phyloP scores from a whole-genome alignment of 2,888 invertebrate genomes.

The Agonopterix alstromeriana region DNA sequence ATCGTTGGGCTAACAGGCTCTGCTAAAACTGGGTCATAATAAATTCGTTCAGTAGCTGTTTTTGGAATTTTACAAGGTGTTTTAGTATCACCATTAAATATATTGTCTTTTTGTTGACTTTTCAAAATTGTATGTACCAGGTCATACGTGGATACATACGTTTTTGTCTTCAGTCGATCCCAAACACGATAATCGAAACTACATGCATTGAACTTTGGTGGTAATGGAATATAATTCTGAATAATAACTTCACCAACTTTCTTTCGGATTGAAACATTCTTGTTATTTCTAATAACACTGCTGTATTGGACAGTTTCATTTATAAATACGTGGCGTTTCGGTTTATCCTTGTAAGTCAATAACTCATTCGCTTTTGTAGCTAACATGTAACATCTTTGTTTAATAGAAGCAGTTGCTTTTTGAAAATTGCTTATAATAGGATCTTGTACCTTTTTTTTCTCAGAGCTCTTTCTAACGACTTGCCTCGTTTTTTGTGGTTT shows the following conservation, averaged over 20 bases:
- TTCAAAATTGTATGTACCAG: slow-evolving; percentile 40
- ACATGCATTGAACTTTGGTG: slow-evolving; percentile 1
- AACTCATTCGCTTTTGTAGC: slow-evolving; percentile 16
- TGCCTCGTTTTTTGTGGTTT: too few species aligned
- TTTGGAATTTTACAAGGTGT: not conserved
- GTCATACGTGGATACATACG: slow-evolving; percentile 40
- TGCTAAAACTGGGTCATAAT: not conserved
- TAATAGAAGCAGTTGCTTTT: slow-evolving; percentile 6
- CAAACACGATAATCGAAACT: slow-evolving; percentile 1
- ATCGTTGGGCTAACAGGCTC: not conserved
- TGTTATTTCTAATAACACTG: slow-evolving; percentile 15
- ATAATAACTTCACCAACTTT: slow-evolving; percentile 21
- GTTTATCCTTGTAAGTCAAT: slow-evolving; percentile 12
- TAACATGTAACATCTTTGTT: slow-evolving; percentile 19
- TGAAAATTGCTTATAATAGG: slow-evolving; percentile 19
- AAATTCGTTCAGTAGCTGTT: too few species aligned
- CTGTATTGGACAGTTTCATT: slow-evolving; percentile 20
- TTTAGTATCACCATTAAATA: not conserved
- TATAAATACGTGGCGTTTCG: slow-evolving; percentile 10
- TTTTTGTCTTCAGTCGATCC: slow-evolving; percentile 9
- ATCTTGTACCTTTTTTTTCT: slow-evolving; percentile 2
- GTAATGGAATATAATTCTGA: slow-evolving; percentile 16
- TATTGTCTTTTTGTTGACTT: slow-evolving; percentile 17
- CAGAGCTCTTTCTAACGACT: too few species aligned
- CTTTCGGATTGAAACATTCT: slow-evolving; percentile 16